Evolutionary conservation across 2,113 vertebrate species (phyloP).

Genomic region (Cyanoliseus patagonus): DNA sequence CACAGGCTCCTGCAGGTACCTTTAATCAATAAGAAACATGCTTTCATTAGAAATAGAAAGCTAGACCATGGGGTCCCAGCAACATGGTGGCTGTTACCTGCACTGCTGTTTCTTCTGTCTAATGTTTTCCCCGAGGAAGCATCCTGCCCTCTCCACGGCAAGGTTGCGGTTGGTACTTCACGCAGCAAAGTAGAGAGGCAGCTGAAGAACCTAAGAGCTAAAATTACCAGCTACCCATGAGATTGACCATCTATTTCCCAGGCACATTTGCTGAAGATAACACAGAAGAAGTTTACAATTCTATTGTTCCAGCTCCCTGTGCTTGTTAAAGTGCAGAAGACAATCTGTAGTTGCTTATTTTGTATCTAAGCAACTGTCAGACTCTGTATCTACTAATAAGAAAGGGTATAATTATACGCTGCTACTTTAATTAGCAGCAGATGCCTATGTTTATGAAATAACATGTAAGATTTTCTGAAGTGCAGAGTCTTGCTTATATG

Average conservation of each 20-base stretch:
- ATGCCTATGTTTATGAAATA: slow-evolving; percentile 81
- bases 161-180: not conserved
- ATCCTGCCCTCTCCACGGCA: not conserved
- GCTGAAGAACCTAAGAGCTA: slow-evolving; percentile 10
- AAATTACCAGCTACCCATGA: slow-evolving; percentile 28
- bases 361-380: slow-evolving; percentile 87
- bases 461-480: slow-evolving; percentile 70
- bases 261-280: slow-evolving; percentile 42
- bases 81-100: not conserved
- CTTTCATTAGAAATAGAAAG: not conserved
- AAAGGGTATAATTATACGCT: slow-evolving; percentile 81
- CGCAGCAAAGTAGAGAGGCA: not conserved
- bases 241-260: slow-evolving; percentile 46
- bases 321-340: slow-evolving; percentile 69
- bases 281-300: slow-evolving; percentile 50
- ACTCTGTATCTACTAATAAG: slow-evolving; percentile 79
- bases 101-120: not conserved
- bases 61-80: not conserved
- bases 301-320: slow-evolving; percentile 65
- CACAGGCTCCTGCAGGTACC: not conserved
- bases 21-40: not conserved
- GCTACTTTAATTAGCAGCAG: slow-evolving; percentile 84
- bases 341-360: slow-evolving; percentile 79
- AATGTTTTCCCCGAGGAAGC: not conserved
- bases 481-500: slow-evolving; percentile 26